A percentile compares a stretch with the other conserved stretches of the same genome.
Evolutionary conservation across 2,888 invertebrate genomes (phyloP).

Genomic region (Camptogramma bilineatum): DNA sequence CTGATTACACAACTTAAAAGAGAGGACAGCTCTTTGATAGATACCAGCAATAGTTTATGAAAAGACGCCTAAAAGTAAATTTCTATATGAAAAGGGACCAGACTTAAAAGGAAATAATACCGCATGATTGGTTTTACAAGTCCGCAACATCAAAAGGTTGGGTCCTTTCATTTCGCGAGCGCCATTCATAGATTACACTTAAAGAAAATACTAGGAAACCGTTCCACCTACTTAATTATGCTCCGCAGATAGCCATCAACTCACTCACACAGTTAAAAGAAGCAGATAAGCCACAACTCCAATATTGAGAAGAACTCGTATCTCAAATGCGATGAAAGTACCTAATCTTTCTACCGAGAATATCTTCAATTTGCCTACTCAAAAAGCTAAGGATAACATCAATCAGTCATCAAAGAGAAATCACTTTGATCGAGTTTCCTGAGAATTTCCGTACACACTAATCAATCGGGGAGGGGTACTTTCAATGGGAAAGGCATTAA

Average conservation of each 20-base stretch:
- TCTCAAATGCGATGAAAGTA: slow-evolving; percentile 18
- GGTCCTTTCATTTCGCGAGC: slow-evolving; percentile 60
- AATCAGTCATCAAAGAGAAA: slow-evolving; percentile 46
- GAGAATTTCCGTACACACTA: slow-evolving; percentile 78
- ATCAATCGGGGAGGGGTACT: slow-evolving; percentile 74
- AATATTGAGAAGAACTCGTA: slow-evolving; percentile 17
- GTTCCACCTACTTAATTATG: slow-evolving; percentile 55
- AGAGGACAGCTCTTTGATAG: slow-evolving; percentile 1
- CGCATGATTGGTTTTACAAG: slow-evolving; percentile 66
- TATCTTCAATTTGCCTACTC: slow-evolving; percentile 27
- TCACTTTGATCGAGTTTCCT: slow-evolving; percentile 76
- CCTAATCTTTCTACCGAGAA: slow-evolving; percentile 20
- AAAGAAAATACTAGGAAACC: slow-evolving; percentile 56
- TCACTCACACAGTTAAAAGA: not conserved
- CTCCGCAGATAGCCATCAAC: slow-evolving; percentile 14
- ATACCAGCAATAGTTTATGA: slow-evolving; percentile 37
- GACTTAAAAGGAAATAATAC: slow-evolving; percentile 61
- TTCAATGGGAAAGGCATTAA: slow-evolving; percentile 81
- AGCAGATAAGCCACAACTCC: slow-evolving; percentile 18
- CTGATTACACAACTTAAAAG: not conserved
- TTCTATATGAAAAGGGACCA: slow-evolving; percentile 51
- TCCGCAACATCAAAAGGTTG: slow-evolving; percentile 60
- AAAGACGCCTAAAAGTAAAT: slow-evolving; percentile 41
- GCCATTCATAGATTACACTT: slow-evolving; percentile 62
- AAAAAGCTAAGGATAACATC: slow-evolving; percentile 45